Percentiles rank a stretch among this genome's conserved stretches.
These are phyloP conservation scores for Lacanobia wlatinum DNA, from an alignment of 2,888 invertebrate genomes.

Conservation along the genomic window DNA sequence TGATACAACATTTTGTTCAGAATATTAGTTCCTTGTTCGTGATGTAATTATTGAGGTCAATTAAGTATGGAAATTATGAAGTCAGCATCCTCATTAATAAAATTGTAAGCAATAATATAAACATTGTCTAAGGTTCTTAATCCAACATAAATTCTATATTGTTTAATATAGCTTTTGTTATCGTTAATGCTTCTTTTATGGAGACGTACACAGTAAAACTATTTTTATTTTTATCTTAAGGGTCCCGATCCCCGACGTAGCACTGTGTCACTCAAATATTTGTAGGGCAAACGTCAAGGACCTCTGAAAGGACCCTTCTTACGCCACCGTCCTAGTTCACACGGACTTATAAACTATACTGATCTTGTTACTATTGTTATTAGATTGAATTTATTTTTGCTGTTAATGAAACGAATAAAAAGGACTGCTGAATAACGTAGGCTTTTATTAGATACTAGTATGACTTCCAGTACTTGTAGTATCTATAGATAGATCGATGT, in stretches of 20 bases:
- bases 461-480: constrained; percentile 7
- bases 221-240: constrained; percentile 23
- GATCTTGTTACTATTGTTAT: constrained; percentile 43
- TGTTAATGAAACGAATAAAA: constrained; percentile 10
- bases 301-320: constrained; percentile 68
- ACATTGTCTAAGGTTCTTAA: constrained; percentile 1
- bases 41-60: constrained; percentile 42
- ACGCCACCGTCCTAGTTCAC: constrained; percentile 66
- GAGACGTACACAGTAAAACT: not conserved
- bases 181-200: not conserved
- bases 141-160: not conserved
- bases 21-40: constrained; percentile 46
- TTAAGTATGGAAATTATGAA: constrained; percentile 44
- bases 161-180: not conserved
- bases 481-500: constrained; percentile 3
- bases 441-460: constrained; percentile 1
- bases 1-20: constrained; percentile 30
- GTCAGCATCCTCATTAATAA: constrained; percentile 16
- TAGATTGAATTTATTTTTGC: constrained; percentile 6
- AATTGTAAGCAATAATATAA: constrained; percentile 20
- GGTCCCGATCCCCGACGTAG: constrained; percentile 41
- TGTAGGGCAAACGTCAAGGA: constrained; percentile 74
- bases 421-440: not conserved
- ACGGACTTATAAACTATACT: constrained; percentile 59
- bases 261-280: constrained; percentile 76